Evolutionary conservation across 2,888 invertebrate species (phyloP).

Genomic region (Pollenia griseotomentosa): DNA sequence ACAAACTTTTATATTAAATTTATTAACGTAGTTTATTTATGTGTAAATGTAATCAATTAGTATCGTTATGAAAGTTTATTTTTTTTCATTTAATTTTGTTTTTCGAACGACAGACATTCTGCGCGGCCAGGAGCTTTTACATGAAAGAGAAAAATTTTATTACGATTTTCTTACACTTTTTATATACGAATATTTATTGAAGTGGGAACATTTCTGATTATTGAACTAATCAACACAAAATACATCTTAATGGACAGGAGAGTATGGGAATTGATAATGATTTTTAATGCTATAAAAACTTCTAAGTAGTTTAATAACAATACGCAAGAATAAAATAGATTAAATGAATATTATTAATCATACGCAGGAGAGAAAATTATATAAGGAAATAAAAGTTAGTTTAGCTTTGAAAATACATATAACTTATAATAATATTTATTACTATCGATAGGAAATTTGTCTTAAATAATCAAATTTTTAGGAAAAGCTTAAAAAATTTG

Average conservation of each 20-base stretch:
- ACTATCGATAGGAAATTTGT: too few relatives aligned
- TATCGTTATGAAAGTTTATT: constrained; percentile 65
- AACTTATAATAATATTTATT: too few relatives aligned
- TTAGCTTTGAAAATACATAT: too few relatives aligned
- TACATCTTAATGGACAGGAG: constrained; percentile 12
- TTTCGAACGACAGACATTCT: constrained; percentile 5
- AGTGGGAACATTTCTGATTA: not conserved
- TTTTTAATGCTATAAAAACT: constrained; percentile 26
- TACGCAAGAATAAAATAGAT: constrained; percentile 45
- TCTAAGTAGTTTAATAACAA: constrained; percentile 37
- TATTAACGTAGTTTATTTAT: constrained; percentile 66
- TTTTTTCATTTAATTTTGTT: constrained; percentile 8
- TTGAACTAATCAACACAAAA: constrained; percentile 16
- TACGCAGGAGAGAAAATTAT: not conserved
- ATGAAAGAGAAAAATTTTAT: constrained; percentile 35
- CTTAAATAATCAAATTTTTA: too few relatives aligned
- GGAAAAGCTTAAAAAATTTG: too few relatives aligned
- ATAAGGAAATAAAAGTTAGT: not conserved
- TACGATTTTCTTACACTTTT: not conserved
- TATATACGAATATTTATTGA: not conserved
- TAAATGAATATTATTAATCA: constrained; percentile 34
- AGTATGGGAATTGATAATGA: constrained; percentile 44
- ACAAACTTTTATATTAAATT: constrained; percentile 66
- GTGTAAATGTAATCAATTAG: constrained; percentile 73
- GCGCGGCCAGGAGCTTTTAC: not conserved